Evolutionary conservation across 2,888 invertebrate genomes (phyloP).

Genomic region (Stenchaetothrips biformis): DNA sequence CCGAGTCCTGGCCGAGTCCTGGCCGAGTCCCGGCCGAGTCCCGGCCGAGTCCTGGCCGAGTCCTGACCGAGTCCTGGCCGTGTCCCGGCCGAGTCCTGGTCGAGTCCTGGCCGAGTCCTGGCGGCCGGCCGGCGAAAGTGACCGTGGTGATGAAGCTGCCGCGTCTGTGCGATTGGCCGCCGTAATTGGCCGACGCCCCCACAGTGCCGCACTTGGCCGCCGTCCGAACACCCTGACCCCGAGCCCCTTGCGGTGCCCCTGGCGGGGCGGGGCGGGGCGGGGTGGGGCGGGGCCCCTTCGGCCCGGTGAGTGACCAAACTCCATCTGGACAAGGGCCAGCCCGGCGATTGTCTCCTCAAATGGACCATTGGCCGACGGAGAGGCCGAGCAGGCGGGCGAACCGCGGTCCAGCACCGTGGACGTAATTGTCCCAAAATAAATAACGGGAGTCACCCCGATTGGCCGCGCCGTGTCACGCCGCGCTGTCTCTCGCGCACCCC

Average conservation of each 20-base stretch:
- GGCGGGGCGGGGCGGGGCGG: background rate
- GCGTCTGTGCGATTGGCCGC: background rate
- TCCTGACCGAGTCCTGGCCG: too few species aligned
- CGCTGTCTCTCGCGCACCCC: too few species aligned
- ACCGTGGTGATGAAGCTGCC: background rate
- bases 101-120: too few species aligned
- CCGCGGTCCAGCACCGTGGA: background rate
- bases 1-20: too few species aligned
- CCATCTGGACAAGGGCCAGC: conserved; percentile 16
- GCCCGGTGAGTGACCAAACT: background rate
- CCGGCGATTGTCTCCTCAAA: background rate
- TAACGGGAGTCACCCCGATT: background rate
- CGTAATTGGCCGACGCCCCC: background rate
- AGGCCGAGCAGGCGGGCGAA: background rate
- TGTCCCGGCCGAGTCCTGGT: too few species aligned
- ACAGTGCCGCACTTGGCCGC: background rate
- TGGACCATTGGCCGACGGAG: background rate
- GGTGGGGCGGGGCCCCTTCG: background rate
- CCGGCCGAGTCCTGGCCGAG: too few species aligned
- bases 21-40: too few species aligned
- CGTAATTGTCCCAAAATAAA: conserved; percentile 20
- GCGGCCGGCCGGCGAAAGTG: too few species aligned
- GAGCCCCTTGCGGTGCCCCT: background rate
- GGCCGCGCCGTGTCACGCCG: too few species aligned
- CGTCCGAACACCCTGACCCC: background rate